Conservation (phyloP, 2,888 invertebrate species). For the Microdon myrmicae region DNA sequence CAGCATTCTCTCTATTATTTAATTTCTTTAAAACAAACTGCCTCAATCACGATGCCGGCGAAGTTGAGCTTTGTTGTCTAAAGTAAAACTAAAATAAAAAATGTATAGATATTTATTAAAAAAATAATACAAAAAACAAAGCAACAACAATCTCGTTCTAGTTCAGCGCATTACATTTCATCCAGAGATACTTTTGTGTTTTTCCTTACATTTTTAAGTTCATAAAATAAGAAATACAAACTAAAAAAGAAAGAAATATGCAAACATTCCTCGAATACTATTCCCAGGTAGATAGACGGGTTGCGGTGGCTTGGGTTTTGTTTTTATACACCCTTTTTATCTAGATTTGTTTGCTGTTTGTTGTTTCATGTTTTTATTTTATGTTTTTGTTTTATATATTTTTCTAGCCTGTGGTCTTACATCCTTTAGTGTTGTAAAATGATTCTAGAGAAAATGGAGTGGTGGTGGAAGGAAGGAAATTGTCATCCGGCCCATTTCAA, state of each 20-base stretch:
- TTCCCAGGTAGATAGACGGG: slow-evolving; percentile 40
- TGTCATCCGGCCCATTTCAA: too few species aligned
- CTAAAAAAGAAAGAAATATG: slow-evolving; percentile 45
- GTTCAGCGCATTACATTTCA: slow-evolving; percentile 51
- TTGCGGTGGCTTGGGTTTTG: slow-evolving; percentile 31
- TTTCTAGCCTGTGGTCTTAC: too few species aligned
- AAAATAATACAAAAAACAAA: slow-evolving; percentile 8
- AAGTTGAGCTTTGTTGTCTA: too few species aligned
- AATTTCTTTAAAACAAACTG: slow-evolving; percentile 50
- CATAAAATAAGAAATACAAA: slow-evolving; percentile 43
- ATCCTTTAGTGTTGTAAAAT: too few species aligned
- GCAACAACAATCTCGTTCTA: slow-evolving; percentile 42
- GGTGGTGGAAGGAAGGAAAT: too few species aligned
- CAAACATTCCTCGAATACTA: slow-evolving; percentile 44
- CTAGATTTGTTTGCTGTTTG: slow-evolving; percentile 8
- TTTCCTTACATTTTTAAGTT: slow-evolving; percentile 49
- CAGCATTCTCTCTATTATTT: slow-evolving; percentile 41
- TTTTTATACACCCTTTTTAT: slow-evolving; percentile 6
- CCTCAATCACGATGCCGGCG: slow-evolving; percentile 38
- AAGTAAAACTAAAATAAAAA: too few species aligned
- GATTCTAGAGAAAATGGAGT: too few species aligned
- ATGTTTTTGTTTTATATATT: too few species aligned
- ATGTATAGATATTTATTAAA: too few species aligned
- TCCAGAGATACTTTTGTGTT: slow-evolving; percentile 43
- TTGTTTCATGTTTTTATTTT: too few species aligned